These are phyloP conservation scores for Theristicus caerulescens DNA, from an alignment of 2,113 vertebrate species.

Conservation along the genomic window DNA sequence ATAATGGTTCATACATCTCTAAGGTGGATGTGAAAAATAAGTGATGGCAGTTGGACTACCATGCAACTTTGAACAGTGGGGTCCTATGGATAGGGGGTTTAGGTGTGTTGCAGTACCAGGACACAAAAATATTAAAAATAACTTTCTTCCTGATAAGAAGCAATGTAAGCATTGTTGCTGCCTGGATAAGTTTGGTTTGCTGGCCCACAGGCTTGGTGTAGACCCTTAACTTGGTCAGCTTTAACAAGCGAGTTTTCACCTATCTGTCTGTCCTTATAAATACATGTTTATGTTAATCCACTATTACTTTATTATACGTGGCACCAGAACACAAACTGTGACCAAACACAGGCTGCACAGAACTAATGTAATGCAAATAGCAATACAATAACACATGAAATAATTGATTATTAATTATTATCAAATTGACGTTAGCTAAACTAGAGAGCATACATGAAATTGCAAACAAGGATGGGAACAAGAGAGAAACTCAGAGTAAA, in stretches of 20 bases:
- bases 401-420: not conserved
- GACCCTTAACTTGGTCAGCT: not conserved
- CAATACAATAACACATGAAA: not conserved
- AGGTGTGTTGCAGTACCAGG: not conserved
- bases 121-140: not conserved
- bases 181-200: not conserved
- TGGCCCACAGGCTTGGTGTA: not conserved
- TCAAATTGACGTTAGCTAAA: not conserved
- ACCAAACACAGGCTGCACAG: not conserved
- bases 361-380: not conserved
- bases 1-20: not conserved
- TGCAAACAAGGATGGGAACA: not conserved
- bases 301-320: not conserved
- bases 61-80: not conserved
- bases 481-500: not conserved
- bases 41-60: not conserved
- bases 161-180: not conserved
- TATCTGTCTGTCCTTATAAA: not conserved
- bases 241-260: not conserved
- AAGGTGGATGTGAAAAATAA: not conserved
- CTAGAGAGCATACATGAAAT: not conserved
- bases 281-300: not conserved
- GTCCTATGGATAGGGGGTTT: rapidly evolving
- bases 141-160: not conserved
- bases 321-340: not conserved